phyloP scores from a whole-genome alignment of 2,113 vertebrate genomes.

The Egretta garzetta region DNA sequence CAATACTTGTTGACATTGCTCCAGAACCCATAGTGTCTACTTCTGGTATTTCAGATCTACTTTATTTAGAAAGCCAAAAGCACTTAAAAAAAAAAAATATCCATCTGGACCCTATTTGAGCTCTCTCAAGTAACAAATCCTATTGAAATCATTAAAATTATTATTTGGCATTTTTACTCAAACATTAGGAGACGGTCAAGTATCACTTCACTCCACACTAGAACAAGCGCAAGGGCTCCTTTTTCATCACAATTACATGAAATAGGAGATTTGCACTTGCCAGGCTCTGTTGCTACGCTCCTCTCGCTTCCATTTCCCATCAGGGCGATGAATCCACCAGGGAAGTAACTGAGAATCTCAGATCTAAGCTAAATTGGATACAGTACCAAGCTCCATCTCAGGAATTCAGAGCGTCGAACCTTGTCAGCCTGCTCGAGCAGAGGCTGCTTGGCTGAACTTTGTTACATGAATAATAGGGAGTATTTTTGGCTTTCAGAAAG shows the following conservation, averaged over 20 bases:
- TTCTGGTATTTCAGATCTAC: background rate
- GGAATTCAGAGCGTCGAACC: background rate
- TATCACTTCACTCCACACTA: rapidly evolving
- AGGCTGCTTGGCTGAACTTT: background rate
- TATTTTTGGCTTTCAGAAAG: background rate
- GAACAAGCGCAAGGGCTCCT: background rate
- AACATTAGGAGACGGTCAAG: background rate
- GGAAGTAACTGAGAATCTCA: background rate
- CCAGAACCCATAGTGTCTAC: background rate
- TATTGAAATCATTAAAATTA: background rate
- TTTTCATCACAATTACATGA: background rate
- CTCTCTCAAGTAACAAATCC: background rate
- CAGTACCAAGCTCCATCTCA: background rate
- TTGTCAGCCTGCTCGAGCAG: background rate
- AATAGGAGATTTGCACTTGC: background rate
- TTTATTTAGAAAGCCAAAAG: background rate
- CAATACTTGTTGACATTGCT: background rate
- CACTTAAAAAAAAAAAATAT: background rate
- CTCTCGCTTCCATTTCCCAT: background rate
- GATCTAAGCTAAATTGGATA: background rate
- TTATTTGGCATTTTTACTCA: background rate
- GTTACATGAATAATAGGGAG: background rate
- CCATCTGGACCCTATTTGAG: background rate
- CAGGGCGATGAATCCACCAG: background rate
- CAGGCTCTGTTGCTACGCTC: background rate